Percentiles rank a stretch among this genome's conserved stretches.
Evolutionary conservation across 1,140 invertebrate genomes (phyloP).

Genomic region (Harpegnathos saltator): DNA sequence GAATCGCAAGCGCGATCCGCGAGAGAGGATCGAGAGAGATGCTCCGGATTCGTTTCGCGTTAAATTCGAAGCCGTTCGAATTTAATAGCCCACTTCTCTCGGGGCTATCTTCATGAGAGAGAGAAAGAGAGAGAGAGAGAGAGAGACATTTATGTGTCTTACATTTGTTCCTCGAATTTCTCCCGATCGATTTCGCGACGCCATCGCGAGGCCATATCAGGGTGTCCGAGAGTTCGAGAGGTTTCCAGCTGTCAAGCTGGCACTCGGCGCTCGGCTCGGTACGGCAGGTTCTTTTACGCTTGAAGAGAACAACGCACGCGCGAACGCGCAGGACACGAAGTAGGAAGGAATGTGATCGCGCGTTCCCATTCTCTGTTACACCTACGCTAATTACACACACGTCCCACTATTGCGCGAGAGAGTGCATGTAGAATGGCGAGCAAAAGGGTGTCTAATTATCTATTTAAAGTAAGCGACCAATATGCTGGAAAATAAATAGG

Average conservation of each 20-base stretch:
- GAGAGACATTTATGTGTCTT: no score
- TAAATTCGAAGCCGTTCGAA: no score
- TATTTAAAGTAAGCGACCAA: slow-evolving; percentile 59
- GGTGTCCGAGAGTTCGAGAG: slow-evolving; percentile 22
- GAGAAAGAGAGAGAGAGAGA: no score
- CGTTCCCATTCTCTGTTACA: slow-evolving; percentile 27
- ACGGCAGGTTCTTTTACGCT: slow-evolving; percentile 28
- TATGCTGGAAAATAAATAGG: slow-evolving; percentile 65
- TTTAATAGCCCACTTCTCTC: no score
- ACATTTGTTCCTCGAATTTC: background rate
- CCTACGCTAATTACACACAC: slow-evolving; percentile 52
- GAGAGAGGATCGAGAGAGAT: no score
- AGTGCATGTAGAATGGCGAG: slow-evolving; percentile 64
- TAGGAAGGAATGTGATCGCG: slow-evolving; percentile 10
- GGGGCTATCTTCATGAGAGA: no score
- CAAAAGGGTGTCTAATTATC: slow-evolving; percentile 67
- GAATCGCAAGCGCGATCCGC: no score
- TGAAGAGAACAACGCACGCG: background rate
- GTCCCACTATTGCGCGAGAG: slow-evolving; percentile 52
- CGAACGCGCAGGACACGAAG: background rate
- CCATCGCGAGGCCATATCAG: background rate
- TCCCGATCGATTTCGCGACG: background rate
- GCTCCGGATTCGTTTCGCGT: no score
- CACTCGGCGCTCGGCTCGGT: background rate
- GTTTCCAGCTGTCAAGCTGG: slow-evolving; percentile 6